These are phyloP conservation scores for Myocastor coypus DNA, from an alignment of 2,113 vertebrate species.

Conservation along the genomic window DNA sequence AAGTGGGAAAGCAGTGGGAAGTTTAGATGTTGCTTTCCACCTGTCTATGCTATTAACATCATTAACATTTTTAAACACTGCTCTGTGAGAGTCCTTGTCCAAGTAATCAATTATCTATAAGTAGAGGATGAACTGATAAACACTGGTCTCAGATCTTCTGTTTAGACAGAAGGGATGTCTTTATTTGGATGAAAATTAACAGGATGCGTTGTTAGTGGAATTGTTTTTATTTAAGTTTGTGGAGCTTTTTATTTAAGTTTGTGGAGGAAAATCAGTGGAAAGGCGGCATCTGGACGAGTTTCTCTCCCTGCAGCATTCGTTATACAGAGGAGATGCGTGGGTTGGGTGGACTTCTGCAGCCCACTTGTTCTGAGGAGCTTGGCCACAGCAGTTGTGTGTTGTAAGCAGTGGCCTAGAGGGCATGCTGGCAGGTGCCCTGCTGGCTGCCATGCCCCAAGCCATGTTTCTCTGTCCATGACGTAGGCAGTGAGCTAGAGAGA, in stretches of 20 bases:
- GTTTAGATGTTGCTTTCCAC: slow-evolving; percentile 21
- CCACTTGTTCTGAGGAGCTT: neutral
- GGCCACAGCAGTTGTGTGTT: neutral
- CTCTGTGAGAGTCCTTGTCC: slow-evolving; percentile 30
- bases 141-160: neutral
- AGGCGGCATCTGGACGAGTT: neutral
- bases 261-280: neutral
- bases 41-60: slow-evolving; percentile 3
- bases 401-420: neutral
- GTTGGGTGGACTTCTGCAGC: neutral
- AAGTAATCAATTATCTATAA: neutral
- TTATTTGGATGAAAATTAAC: neutral
- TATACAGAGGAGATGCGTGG: neutral
- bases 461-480: neutral
- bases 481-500: neutral
- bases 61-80: slow-evolving; percentile 15
- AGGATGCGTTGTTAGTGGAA: neutral
- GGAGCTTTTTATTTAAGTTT: neutral
- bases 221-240: neutral
- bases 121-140: neutral
- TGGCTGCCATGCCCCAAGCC: neutral
- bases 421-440: neutral
- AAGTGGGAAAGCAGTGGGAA: neutral
- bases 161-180: neutral
- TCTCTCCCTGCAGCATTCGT: neutral